A percentile compares a stretch with the other conserved stretches of the same genome.
Evolutionary conservation across 2,113 vertebrate genomes (phyloP).

Genomic region (Lamprologus ornatipinnis): DNA sequence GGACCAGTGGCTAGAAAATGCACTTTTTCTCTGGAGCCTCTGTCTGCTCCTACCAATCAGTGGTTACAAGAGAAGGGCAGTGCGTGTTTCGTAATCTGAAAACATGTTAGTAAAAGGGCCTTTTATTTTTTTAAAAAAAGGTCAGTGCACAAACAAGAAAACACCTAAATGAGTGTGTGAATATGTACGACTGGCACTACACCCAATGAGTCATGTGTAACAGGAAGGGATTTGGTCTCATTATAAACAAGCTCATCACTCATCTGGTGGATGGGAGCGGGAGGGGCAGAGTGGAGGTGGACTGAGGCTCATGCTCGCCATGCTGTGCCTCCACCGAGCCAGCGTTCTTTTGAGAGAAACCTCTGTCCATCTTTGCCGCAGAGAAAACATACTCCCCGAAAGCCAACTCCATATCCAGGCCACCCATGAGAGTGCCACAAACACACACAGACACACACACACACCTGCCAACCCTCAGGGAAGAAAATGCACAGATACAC

Average conservation of each 20-base stretch:
- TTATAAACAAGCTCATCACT: slow-evolving; percentile 56
- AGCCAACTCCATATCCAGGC: not conserved
- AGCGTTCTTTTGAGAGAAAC: not conserved
- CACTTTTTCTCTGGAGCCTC: not conserved
- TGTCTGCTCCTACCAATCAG: not conserved
- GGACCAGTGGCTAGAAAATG: not conserved
- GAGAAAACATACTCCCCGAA: slow-evolving; percentile 1
- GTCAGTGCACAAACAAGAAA: not conserved
- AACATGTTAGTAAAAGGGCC: not conserved
- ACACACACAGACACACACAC: not conserved
- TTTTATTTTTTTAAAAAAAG: too few species aligned
- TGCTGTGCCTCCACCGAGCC: not conserved
- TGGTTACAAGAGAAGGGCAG: not conserved
- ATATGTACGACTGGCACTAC: slow-evolving; percentile 20
- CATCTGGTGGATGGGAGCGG: slow-evolving; percentile 23
- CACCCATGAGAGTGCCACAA: slow-evolving; percentile 5
- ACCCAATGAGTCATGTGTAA: slow-evolving; percentile 52
- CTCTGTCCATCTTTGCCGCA: slow-evolving; percentile 8
- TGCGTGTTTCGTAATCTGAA: not conserved
- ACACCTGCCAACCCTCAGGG: not conserved
- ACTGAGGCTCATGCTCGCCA: not conserved
- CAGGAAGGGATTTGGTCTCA: slow-evolving; percentile 50
- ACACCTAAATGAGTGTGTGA: slow-evolving; percentile 10
- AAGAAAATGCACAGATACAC: not conserved
- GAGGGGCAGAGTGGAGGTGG: slow-evolving; percentile 9